These are phyloP conservation scores for Chlamydotis undulata DNA, from an alignment of 2,113 vertebrate genomes.

Conservation along the genomic window DNA sequence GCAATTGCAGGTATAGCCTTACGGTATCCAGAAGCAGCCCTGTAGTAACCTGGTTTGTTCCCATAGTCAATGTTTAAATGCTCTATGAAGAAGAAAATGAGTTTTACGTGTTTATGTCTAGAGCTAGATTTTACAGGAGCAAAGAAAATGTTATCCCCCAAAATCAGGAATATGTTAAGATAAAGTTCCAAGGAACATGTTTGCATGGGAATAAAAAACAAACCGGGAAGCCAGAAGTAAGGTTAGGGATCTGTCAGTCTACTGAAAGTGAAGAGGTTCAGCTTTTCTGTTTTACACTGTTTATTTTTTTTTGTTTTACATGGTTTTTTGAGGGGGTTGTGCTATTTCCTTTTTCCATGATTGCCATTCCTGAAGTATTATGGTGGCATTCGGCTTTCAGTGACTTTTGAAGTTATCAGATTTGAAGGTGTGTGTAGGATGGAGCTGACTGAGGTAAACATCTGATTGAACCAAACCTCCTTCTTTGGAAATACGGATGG, in stretches of 20 bases:
- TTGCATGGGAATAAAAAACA: background rate
- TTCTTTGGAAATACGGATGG: background rate
- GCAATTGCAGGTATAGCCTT: fast-evolving
- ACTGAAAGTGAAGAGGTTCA: background rate
- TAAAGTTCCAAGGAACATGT: background rate
- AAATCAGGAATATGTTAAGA: background rate
- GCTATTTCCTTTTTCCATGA: background rate
- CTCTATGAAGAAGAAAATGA: background rate
- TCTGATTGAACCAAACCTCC: background rate
- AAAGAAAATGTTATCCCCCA: background rate
- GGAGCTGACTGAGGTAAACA: background rate
- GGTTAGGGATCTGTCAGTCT: background rate
- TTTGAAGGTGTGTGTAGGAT: background rate
- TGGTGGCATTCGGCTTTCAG: background rate
- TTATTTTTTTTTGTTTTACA: no score
- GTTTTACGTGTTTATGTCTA: background rate
- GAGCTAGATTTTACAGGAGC: background rate
- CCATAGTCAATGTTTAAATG: background rate
- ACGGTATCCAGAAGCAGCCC: background rate
- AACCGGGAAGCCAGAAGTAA: background rate
- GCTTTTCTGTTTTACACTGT: background rate
- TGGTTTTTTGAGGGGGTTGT: background rate
- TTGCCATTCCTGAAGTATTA: background rate
- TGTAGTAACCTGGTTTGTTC: background rate
- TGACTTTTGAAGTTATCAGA: background rate